A percentile compares a stretch with the other conserved stretches of the same genome.
Evolutionary conservation across 1,140 invertebrate species (phyloP).

Genomic region (Microplitis mediator): DNA sequence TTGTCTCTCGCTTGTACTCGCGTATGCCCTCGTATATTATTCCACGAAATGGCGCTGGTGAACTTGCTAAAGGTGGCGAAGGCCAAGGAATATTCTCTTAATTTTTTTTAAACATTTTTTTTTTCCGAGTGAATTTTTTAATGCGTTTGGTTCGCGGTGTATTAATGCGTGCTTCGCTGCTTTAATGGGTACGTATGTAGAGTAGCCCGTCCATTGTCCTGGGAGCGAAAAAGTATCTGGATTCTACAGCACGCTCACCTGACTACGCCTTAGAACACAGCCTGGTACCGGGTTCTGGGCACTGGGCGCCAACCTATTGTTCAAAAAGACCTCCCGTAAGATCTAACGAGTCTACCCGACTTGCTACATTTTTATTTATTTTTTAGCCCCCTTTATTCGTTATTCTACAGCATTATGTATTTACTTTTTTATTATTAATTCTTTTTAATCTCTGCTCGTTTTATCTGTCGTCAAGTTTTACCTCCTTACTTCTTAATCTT

Average conservation of each 20-base stretch:
- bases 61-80: neutral
- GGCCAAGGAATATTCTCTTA: neutral
- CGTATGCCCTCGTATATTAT: slow-evolving; percentile 7
- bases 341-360: slow-evolving; percentile 39
- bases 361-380: neutral
- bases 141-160: slow-evolving; percentile 29
- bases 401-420: neutral
- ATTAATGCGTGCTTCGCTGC: slow-evolving; percentile 54
- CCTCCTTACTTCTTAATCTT: neutral
- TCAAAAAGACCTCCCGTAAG: slow-evolving; percentile 44
- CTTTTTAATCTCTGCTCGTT: neutral
- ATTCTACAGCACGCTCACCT: slow-evolving; percentile 43
- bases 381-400: neutral
- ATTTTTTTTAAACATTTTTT: neutral
- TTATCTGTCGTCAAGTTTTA: neutral
- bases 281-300: neutral
- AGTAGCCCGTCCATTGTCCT: slow-evolving; percentile 52
- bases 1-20: neutral
- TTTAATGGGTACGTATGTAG: slow-evolving; percentile 58
- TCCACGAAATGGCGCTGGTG: neutral
- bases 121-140: neutral
- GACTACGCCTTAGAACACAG: slow-evolving; percentile 25
- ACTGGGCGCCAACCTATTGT: slow-evolving; percentile 44
- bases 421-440: neutral
- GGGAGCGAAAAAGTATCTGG: slow-evolving; percentile 34